Evolutionary conservation across 2,797 vertebrate species (phyloP).

Genomic region (Lacerta bilineata): DNA sequence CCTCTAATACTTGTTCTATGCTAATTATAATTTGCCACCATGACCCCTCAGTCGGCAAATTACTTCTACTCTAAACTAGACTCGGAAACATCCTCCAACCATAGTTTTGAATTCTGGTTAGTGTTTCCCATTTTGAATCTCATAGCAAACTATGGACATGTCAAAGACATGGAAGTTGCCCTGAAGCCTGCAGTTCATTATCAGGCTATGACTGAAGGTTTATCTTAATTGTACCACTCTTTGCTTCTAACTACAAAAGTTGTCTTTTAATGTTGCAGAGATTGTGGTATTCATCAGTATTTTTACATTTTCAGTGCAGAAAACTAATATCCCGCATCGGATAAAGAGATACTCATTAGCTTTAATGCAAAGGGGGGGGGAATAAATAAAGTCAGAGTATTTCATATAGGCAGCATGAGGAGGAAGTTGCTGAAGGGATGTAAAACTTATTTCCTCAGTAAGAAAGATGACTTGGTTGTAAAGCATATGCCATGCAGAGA

Average conservation of each 20-base stretch:
- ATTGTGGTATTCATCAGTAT: not conserved
- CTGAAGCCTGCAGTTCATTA: too few species aligned
- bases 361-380: not conserved
- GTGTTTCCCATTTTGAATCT: not conserved
- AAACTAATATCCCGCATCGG: not conserved
- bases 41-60: not conserved
- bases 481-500: constrained; percentile 12
- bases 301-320: not conserved
- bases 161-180: too few species aligned
- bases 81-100: too few species aligned
- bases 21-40: not conserved
- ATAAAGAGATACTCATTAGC: not conserved
- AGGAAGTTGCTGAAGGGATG: not conserved
- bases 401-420: not conserved
- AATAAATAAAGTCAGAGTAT: not conserved
- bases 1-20: not conserved
- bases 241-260: not conserved
- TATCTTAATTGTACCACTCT: not conserved
- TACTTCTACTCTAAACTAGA: not conserved
- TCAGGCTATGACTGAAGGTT: too few species aligned
- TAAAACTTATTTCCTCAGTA: not conserved
- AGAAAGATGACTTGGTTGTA: constrained; percentile 1
- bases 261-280: not conserved
- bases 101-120: not conserved
- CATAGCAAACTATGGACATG: not conserved